phyloP scores from a whole-genome alignment of 2,888 invertebrate genomes.

The Rutpela maculata region DNA sequence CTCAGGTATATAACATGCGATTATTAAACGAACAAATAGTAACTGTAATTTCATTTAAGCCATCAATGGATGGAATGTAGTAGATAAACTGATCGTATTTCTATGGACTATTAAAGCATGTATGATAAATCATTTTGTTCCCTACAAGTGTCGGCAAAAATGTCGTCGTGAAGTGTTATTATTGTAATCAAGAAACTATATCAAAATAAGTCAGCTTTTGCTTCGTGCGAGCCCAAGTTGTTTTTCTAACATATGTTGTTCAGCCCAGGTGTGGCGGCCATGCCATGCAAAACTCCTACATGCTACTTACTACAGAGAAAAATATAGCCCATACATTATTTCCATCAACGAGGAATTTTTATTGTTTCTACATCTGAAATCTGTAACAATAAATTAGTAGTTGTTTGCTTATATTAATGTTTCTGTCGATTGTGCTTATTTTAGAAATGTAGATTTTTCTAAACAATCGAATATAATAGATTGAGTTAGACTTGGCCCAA shows the following conservation, averaged over 20 bases:
- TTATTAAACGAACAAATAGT: constrained; percentile 15
- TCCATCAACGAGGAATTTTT: background rate
- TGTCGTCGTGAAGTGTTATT: constrained; percentile 24
- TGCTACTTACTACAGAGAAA: constrained; percentile 11
- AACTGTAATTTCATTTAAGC: constrained; percentile 22
- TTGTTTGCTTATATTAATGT: background rate
- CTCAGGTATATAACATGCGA: background rate
- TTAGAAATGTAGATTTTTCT: too few relatives aligned
- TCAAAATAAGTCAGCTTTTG: constrained; percentile 19
- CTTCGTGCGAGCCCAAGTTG: constrained; percentile 17
- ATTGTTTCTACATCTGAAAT: background rate
- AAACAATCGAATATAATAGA: too few relatives aligned
- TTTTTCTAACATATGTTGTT: constrained; percentile 29
- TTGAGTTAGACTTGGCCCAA: too few relatives aligned
- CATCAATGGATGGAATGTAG: constrained; percentile 23
- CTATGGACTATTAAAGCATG: constrained; percentile 14
- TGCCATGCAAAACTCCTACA: constrained; percentile 34
- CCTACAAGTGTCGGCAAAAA: constrained; percentile 16
- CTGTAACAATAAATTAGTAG: background rate
- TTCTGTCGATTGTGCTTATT: too few relatives aligned
- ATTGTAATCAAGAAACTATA: constrained; percentile 26
- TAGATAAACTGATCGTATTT: constrained; percentile 20
- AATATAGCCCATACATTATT: constrained; percentile 20
- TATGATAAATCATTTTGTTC: constrained; percentile 28
- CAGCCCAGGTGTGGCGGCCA: constrained; percentile 27